Evolutionary conservation across 2,113 vertebrate species (phyloP).

Genomic region (Mus spicilegus): DNA sequence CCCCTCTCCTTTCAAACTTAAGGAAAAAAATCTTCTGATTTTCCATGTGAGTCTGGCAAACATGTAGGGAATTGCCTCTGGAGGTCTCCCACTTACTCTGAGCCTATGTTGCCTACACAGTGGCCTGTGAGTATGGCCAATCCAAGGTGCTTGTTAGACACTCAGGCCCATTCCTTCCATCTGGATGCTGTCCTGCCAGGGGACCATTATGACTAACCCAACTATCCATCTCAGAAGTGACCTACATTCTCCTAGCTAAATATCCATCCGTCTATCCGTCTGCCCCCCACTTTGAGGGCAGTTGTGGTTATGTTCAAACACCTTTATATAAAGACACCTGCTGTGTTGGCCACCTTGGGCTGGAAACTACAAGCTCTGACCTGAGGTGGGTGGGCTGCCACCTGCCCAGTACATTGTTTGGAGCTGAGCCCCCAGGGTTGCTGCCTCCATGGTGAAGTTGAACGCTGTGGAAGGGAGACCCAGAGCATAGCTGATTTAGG

Average conservation of each 20-base stretch:
- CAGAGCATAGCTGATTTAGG: fast-evolving
- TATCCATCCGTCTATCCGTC: background rate
- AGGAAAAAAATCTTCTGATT: background rate
- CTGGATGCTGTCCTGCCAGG: fast-evolving
- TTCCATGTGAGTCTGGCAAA: background rate
- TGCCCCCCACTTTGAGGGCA: too few relatives aligned
- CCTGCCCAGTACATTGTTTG: fast-evolving
- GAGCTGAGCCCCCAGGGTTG: background rate
- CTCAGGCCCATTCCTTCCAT: fast-evolving
- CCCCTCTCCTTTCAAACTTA: background rate
- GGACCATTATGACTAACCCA: too few relatives aligned
- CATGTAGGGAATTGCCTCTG: background rate
- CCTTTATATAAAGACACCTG: background rate
- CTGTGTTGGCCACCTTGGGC: background rate
- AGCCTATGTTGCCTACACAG: background rate
- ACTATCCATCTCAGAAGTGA: background rate
- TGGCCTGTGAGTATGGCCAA: fast-evolving
- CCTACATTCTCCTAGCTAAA: background rate
- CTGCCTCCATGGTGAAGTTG: fast-evolving
- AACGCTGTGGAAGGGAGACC: fast-evolving
- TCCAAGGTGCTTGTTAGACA: background rate
- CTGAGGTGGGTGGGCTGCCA: fast-evolving
- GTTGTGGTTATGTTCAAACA: fast-evolving
- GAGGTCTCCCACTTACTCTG: background rate
- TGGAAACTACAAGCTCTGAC: background rate